A percentile compares a stretch with the other conserved stretches of the same genome.
phyloP scores from a whole-genome alignment of 2,797 vertebrate species.

The Corythornis leucogaster region DNA sequence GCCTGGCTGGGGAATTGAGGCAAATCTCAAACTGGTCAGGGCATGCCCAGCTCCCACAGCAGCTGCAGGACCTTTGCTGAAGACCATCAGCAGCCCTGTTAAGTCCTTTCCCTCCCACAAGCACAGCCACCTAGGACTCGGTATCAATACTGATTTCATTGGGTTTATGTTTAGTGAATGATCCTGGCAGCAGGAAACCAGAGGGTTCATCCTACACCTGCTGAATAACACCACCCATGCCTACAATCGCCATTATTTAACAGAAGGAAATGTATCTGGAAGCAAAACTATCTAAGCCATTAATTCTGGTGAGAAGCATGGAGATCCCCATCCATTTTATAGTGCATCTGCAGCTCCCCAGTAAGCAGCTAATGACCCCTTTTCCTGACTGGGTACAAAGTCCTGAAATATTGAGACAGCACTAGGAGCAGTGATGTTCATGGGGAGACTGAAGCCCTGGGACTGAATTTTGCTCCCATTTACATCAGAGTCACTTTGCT shows the following conservation, averaged over 20 bases:
- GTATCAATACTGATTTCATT: neutral
- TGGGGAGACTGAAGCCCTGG: accelerated
- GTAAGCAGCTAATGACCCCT: neutral
- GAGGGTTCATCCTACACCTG: neutral
- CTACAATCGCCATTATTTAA: neutral
- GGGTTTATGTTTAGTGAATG: neutral
- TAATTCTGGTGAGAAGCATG: neutral
- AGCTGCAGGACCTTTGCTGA: neutral
- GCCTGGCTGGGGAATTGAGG: neutral
- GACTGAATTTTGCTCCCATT: neutral
- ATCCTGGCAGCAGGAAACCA: neutral
- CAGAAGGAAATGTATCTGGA: neutral
- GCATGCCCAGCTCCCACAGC: accelerated
- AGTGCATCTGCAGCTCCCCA: neutral
- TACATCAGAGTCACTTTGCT: neutral
- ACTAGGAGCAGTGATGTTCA: accelerated
- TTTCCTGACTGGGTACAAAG: neutral
- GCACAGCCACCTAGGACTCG: neutral
- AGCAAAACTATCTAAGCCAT: neutral
- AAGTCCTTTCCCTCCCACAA: neutral
- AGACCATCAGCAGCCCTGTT: neutral
- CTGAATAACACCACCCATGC: accelerated
- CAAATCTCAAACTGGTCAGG: neutral
- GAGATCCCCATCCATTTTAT: neutral
- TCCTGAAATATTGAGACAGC: neutral